A percentile compares a stretch with the other conserved stretches of the same genome.
These are phyloP conservation scores for Hypsibius dujardini DNA, from an alignment of 1,140 invertebrate species.

Conservation along the genomic window DNA sequence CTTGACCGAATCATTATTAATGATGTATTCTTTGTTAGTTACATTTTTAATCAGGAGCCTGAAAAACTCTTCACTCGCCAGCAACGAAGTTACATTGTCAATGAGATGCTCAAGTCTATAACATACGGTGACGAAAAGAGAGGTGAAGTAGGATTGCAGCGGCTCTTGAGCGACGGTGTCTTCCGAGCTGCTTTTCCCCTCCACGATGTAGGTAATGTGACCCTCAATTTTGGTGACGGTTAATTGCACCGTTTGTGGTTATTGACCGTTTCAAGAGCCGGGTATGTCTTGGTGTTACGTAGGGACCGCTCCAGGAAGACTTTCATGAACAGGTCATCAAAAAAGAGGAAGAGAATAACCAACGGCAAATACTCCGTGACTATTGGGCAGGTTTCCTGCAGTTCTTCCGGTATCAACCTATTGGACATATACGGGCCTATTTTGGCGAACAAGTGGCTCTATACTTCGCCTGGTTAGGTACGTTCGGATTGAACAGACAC, in stretches of 20 bases:
- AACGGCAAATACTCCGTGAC: slow-evolving; percentile 41
- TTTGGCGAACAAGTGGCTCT: slow-evolving; percentile 91
- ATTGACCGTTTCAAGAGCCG: not conserved
- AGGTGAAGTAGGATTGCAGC: slow-evolving; percentile 52
- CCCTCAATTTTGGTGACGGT: not conserved
- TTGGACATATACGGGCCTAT: slow-evolving; percentile 82
- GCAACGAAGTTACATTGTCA: slow-evolving; percentile 39
- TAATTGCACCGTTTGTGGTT: not conserved
- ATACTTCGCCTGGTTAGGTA: slow-evolving; percentile 84
- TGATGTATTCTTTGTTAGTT: slow-evolving; percentile 31
- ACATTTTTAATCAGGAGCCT: slow-evolving; percentile 39
- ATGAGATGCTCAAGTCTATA: slow-evolving; percentile 41
- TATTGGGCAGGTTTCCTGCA: slow-evolving; percentile 46
- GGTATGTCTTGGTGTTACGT: slow-evolving; percentile 20
- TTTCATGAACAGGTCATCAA: slow-evolving; percentile 37
- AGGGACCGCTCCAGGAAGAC: slow-evolving; percentile 37
- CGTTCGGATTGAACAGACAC: not conserved
- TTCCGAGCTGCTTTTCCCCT: slow-evolving; percentile 57
- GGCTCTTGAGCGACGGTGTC: slow-evolving; percentile 49
- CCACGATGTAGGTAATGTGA: slow-evolving; percentile 47
- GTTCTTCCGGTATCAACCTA: slow-evolving; percentile 55
- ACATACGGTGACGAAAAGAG: slow-evolving; percentile 41
- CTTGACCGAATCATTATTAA: slow-evolving; percentile 16
- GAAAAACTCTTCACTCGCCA: slow-evolving; percentile 40
- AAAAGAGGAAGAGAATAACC: slow-evolving; percentile 34